Conservation (phyloP, 2,888 invertebrate genomes). For the Crossocerus cetratus region DNA sequence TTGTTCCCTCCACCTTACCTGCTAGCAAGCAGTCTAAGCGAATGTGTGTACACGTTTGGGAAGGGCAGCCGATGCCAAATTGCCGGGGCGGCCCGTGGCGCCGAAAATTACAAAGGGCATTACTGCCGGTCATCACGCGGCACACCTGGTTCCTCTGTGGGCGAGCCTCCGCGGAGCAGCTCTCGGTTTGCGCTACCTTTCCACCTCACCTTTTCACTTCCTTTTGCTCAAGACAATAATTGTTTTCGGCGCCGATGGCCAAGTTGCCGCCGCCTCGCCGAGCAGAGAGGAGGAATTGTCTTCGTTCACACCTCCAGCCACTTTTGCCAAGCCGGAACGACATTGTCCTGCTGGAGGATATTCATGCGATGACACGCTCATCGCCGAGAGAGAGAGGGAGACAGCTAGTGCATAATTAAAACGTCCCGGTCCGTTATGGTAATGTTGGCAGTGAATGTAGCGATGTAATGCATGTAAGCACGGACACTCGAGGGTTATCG, state of each 20-base stretch:
- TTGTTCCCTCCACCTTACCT: not conserved
- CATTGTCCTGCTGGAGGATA: slow-evolving; percentile 3
- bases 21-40: slow-evolving; percentile 2
- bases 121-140: slow-evolving; percentile 9
- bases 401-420: slow-evolving; percentile 29
- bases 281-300: not conserved
- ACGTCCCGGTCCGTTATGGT: slow-evolving; percentile 8
- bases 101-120: slow-evolving; percentile 31
- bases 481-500: slow-evolving; percentile 45
- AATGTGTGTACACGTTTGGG: not conserved
- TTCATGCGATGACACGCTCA: slow-evolving; percentile 1
- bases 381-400: not conserved
- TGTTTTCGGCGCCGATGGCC: slow-evolving; percentile 9
- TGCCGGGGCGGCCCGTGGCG: slow-evolving; percentile 14
- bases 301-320: not conserved
- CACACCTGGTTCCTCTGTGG: slow-evolving; percentile 17
- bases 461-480: slow-evolving; percentile 13
- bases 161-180: not conserved
- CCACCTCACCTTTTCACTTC: not conserved
- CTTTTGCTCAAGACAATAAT: not conserved
- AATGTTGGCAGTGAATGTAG: slow-evolving; percentile 8
- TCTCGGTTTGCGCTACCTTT: not conserved
- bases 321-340: slow-evolving; percentile 6
- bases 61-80: slow-evolving; percentile 15
- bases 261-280: not conserved